These are phyloP conservation scores for Scartelaos histophorus DNA, from an alignment of 2,113 vertebrate genomes.

Conservation along the genomic window DNA sequence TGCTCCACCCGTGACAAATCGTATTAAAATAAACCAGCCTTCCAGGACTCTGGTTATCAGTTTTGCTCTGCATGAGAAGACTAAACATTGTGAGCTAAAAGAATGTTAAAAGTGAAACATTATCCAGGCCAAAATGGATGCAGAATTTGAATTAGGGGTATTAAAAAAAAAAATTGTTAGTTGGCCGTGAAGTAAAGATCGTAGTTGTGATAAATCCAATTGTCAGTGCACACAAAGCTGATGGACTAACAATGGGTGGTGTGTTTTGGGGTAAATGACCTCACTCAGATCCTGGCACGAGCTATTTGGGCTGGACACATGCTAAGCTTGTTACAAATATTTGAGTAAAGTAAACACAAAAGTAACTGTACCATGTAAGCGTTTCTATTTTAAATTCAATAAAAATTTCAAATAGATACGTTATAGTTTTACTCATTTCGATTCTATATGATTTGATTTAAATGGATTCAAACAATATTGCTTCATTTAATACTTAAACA, in stretches of 20 bases:
- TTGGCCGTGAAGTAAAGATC: neutral
- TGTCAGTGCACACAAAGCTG: conserved; percentile 8
- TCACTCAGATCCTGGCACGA: conserved; percentile 46
- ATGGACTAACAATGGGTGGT: conserved; percentile 40
- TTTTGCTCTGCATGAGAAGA: neutral
- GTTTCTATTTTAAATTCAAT: too few species aligned
- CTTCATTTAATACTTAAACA: too few species aligned
- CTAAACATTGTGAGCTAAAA: neutral
- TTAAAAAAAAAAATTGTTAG: too few species aligned
- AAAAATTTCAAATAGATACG: too few species aligned
- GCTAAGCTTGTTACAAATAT: neutral
- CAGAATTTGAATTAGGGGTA: neutral
- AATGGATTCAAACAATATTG: too few species aligned
- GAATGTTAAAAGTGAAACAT: neutral
- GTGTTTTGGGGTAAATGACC: conserved; percentile 56
- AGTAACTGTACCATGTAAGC: too few species aligned
- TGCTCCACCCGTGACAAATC: conserved; percentile 53
- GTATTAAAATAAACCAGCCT: conserved; percentile 41
- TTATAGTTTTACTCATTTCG: too few species aligned
- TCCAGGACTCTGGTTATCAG: neutral
- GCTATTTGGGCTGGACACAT: conserved; percentile 23
- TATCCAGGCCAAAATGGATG: neutral
- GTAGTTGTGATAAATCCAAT: conserved; percentile 4
- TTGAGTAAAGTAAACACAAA: too few species aligned
- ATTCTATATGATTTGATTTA: too few species aligned